Percentiles rank a stretch among this genome's conserved stretches.
These are phyloP conservation scores for Zosterops borbonicus DNA, from an alignment of 2,113 vertebrate species.

Conservation along the genomic window DNA sequence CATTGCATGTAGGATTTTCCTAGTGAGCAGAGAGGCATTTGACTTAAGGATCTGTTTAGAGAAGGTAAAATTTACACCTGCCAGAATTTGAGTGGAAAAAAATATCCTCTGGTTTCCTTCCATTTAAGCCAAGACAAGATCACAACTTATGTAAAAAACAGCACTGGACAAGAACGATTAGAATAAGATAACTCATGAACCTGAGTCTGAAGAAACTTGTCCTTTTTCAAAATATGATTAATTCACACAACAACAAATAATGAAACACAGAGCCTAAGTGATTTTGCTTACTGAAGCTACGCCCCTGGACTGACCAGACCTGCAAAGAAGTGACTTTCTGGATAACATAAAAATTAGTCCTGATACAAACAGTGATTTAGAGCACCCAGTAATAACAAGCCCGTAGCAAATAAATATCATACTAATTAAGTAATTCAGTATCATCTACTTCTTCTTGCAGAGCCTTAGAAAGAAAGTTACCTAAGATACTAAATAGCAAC, in stretches of 20 bases:
- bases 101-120: background rate
- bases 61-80: background rate
- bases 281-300: background rate
- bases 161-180: background rate
- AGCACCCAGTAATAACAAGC: background rate
- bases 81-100: background rate
- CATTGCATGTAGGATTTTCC: background rate
- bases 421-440: background rate
- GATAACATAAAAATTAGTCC: background rate
- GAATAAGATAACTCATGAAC: background rate
- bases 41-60: background rate
- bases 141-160: background rate
- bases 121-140: background rate
- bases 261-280: background rate
- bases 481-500: background rate
- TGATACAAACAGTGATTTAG: background rate
- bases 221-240: background rate
- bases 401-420: background rate
- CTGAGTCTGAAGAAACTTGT: background rate
- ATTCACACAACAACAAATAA: background rate
- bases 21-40: background rate
- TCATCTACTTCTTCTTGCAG: background rate
- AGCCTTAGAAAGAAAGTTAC: background rate
- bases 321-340: background rate
- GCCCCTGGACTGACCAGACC: background rate